Evolutionary conservation across 2,797 vertebrate genomes (phyloP), one percentile per base, ranked within the genome.

Genomic region (Picus viridis): DNA sequence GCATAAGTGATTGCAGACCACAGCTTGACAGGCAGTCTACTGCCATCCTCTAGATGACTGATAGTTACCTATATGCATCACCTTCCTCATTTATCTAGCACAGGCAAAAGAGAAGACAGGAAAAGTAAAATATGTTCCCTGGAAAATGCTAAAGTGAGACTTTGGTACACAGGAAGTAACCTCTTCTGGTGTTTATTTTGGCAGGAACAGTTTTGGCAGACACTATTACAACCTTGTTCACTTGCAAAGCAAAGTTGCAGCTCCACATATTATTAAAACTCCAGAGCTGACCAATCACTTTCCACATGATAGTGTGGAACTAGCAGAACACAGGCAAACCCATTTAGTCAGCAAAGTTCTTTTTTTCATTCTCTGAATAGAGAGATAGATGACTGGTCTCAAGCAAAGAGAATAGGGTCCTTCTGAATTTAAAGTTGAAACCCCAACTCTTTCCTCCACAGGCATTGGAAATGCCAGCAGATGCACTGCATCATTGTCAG

Each of bases 131-230:
- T 58, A 41, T 43, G n/a, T 68, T 93, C 69, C 51, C 83, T 92
- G 74, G 86, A 77, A 94, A 96, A 86, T 54, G 18, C 59, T 84
- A 27, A 93, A 71, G 73, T 41, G 32, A 96, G 74, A 72, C 74
- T 90, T 86, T 17, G n/a, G 83, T 76, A 86, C n/a, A 64, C 0
- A 7, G 82, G 84, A 94, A 94, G 94, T 77, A 89, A 65, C 69
- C 47, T 93, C 58, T 92, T 75, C 69, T 77, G 29, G 39, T 96
- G 77, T 94, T 96, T 95, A 22, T 88, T 87, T 86, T 92, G 92
- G 86, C 91, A 92, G 51, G 39, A 72, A 53, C 34, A 45, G 63
- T 84, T 96, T 92, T 39, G 88, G 82, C 76, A 94, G 88, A 69
- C 71, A 65, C 61, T 80, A 30, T 77, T 86, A 76, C 73, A 92